These are phyloP conservation scores for Polymixis lichenea DNA, from an alignment of 2,888 invertebrate species.

Conservation along the genomic window DNA sequence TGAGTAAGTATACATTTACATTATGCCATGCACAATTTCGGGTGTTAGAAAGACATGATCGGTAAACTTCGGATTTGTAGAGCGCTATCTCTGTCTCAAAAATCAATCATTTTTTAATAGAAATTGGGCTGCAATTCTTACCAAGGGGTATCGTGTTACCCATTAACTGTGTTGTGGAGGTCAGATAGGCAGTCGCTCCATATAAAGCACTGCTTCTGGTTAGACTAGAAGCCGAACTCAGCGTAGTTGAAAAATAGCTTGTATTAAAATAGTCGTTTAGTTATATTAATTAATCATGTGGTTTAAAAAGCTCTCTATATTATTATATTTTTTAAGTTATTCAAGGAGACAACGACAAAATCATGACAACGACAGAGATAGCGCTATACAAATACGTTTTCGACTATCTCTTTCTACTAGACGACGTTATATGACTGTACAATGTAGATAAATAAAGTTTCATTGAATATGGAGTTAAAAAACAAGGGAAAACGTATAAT, in stretches of 20 bases:
- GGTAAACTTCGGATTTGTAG: conserved; percentile 4
- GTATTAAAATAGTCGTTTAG: not conserved
- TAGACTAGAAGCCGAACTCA: not conserved
- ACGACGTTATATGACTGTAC: conserved; percentile 27
- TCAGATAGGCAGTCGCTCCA: not conserved
- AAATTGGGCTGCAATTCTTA: not conserved
- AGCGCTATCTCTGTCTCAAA: not conserved
- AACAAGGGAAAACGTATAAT: conserved; percentile 29
- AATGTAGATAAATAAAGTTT: conserved; percentile 37
- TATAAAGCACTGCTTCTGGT: not conserved
- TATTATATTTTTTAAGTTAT: conserved; percentile 16
- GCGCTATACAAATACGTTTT: not conserved
- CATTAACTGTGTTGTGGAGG: not conserved
- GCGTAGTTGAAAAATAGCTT: conserved; percentile 3
- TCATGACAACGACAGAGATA: conserved; percentile 15
- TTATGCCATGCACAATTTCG: conserved; percentile 16
- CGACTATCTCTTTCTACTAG: conserved; percentile 16
- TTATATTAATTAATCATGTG: conserved; percentile 10
- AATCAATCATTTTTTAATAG: not conserved
- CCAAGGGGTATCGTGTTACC: not conserved
- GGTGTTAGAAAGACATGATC: conserved; percentile 14
- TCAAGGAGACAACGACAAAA: conserved; percentile 1
- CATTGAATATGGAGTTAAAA: conserved; percentile 22
- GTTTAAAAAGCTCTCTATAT: conserved; percentile 44
- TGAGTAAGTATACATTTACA: conserved; percentile 26